Evolutionary conservation across 2,888 invertebrate genomes (phyloP).

Genomic region (Pachycephus smyrnensis): DNA sequence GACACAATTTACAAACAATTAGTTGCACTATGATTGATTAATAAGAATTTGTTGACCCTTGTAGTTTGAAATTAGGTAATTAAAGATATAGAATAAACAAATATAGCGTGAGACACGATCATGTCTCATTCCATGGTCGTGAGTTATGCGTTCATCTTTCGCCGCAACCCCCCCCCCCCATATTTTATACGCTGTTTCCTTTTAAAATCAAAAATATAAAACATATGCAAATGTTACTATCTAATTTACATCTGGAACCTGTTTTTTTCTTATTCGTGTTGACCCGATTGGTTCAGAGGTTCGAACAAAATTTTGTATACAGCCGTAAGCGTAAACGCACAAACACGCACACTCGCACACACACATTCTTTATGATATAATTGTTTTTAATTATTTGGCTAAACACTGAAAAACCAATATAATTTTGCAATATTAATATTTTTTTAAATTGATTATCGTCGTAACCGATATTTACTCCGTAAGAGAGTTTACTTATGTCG

Average conservation of each 20-base stretch:
- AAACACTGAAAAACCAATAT: neutral
- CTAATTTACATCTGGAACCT: neutral
- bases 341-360: neutral
- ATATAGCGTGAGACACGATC: neutral
- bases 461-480: neutral
- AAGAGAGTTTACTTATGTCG: neutral
- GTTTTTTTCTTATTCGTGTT: neutral
- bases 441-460: neutral
- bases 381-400: neutral
- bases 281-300: neutral
- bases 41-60: too few species aligned
- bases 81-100: neutral
- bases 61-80: neutral
- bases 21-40: neutral
- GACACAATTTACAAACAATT: neutral
- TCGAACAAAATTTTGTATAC: neutral
- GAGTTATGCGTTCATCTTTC: neutral
- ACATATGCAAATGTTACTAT: neutral
- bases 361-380: neutral
- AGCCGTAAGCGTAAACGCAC: neutral
- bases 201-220: too few species aligned
- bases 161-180: neutral
- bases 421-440: neutral
- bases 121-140: neutral
- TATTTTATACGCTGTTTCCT: too few species aligned